These are phyloP conservation scores for Leucozona laternaria DNA, from an alignment of 2,888 invertebrate species.

Conservation along the genomic window DNA sequence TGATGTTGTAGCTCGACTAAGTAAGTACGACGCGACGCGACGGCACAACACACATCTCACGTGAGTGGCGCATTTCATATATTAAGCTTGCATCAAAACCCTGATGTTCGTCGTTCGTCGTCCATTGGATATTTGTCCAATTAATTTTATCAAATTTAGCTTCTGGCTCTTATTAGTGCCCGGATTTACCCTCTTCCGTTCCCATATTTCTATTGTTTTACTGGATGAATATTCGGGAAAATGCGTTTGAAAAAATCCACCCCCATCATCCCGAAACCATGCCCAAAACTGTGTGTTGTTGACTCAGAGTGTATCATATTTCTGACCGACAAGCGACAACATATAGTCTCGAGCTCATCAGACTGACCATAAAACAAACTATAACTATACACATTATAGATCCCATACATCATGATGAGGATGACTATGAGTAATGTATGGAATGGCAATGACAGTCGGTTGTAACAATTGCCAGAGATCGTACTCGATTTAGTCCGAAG, in stretches of 20 bases:
- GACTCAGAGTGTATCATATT: constrained; percentile 34
- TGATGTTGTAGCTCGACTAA: constrained; percentile 18
- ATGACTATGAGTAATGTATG: constrained; percentile 13
- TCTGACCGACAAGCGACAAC: constrained; percentile 2
- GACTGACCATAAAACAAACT: constrained; percentile 20
- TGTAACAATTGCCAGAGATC: constrained; percentile 59
- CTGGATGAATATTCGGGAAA: constrained; percentile 47
- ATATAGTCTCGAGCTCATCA: constrained; percentile 22
- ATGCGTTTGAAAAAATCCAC: constrained; percentile 56
- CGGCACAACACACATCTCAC: constrained; percentile 7
- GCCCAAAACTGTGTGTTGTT: neutral
- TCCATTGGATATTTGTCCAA: constrained; percentile 19
- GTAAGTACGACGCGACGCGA: too few species aligned
- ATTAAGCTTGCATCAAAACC: constrained; percentile 16
- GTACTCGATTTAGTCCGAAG: constrained; percentile 39
- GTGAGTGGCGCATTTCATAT: constrained; percentile 23
- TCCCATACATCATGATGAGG: constrained; percentile 12
- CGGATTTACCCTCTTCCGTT: constrained; percentile 33
- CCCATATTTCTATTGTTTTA: neutral
- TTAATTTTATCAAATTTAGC: constrained; percentile 39
- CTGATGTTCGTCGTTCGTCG: too few species aligned
- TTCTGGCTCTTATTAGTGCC: neutral
- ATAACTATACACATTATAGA: neutral
- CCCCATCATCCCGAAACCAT: neutral
- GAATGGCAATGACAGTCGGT: constrained; percentile 51